Evolutionary conservation across 2,113 vertebrate genomes (phyloP), one percentile per base, ranked within the genome.

Genomic region (Eidolon helvum): DNA sequence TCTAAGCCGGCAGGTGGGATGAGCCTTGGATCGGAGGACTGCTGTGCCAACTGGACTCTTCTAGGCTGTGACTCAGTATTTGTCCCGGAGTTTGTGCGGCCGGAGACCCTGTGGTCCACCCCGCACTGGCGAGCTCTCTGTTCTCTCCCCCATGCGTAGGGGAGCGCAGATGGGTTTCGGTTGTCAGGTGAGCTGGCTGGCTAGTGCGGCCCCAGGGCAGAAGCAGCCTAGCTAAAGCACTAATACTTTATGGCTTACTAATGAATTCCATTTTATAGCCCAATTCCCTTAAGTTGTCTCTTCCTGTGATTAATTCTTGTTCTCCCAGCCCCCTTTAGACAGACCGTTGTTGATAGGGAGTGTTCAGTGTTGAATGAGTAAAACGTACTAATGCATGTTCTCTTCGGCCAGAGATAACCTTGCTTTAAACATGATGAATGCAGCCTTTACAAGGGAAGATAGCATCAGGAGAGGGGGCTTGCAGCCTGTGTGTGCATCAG

Each of bases 261-360:
- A 99, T 99, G 99, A 99, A 98, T 98, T 98, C 98, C 87, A 97
- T 98, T 99, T 99, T 98, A 98, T 98, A 97, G 98, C 96, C 96
- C 86, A 87, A 97, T 98, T 98, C 98, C 98, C 98, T 97, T 98
- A 98, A 98, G 98, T 98, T 98, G 99, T 99, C 99, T 98, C 96
- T 97, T 98, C 95, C 95, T 1, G 16, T 99, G 99, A 99, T 99
- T 99, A 99, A 99, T 99, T 98, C 98, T 77, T 84, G 84, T 98
- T 98, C 95, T 88, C 93, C 65, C 2, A 15, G 78, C 61, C 91
- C 96, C 94, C 97, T 98, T 98, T 98, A 98, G 98, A 98, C 99
- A 98, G 99, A 98, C 98, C 97, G 98, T 98, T 98, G 98, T 99
- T 99, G 99, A 99, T 99, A 99, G 99, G 99, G 99, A 99, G 99